Base-by-base conservation (phyloP, 2,113 vertebrate genomes). In the Pachyramphus minor region DNA sequence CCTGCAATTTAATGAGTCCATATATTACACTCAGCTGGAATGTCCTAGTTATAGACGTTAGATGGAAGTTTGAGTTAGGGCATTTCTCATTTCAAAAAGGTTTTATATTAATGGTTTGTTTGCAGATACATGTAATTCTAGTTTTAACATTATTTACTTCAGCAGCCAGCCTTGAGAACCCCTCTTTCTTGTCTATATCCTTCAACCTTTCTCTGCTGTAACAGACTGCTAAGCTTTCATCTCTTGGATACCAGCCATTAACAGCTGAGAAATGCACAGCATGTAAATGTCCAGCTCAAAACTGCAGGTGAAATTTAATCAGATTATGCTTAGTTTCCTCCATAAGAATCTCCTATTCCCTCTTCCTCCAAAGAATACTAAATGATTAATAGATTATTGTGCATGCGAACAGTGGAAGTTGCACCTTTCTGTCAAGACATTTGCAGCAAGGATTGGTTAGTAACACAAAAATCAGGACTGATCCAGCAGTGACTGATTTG, bases 1-100 rank as follows among this genome's bases (percentile, higher is more conserved):
- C 91, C 97, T 98, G 96, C 95, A 97, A 96, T 97, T 97, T 98
- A 98, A 98, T 97, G 96, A 97, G 96, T 95, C 96, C 96, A 97
- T 98, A 97, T 95, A 97, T 98, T 98, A 97, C 72, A 86, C 80
- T 95, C 92, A 81, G 93, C 86, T 96, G 94, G 91, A 96, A 97
- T 87, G 84, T 93, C 73, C 87, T 96, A 94, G 96, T 97, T 97
- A 96, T 72, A 95, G 96, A 95, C 35, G 9, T 88, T 97, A 97
- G 97, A 97, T 97, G 96, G 95, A 97, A 97, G 35, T 84, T 95
- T 92, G 89, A 95, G 92, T 96, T 80, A 80, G 91, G 82, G 68
- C 55, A 86, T 94, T 96, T 95, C 89, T 97, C 95, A 91, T 53
- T 81, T 69, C 44, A 55, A 69, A 93, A 89, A 85, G 44, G 75